Conservation (phyloP, 2,113 vertebrate genomes). For the Abramis brama region DNA sequence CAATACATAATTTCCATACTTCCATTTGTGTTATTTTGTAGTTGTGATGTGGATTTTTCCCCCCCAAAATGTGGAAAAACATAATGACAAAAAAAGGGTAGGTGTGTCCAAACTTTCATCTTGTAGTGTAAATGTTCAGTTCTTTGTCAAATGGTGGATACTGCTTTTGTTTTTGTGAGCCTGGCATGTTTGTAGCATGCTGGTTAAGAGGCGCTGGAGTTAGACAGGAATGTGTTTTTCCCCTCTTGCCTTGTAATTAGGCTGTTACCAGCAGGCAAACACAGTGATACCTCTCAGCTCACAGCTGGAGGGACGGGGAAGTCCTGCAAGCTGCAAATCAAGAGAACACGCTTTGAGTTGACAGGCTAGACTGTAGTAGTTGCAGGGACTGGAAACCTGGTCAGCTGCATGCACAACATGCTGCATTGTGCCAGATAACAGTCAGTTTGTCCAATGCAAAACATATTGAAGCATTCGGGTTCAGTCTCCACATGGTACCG, state of each 20-base stretch:
- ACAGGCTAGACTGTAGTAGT: slow-evolving; percentile 5
- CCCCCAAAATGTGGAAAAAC: not conserved
- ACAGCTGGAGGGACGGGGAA: slow-evolving; percentile 39
- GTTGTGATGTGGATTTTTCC: not conserved
- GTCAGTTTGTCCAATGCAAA: not conserved
- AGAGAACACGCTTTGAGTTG: slow-evolving; percentile 28
- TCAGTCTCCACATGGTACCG: slow-evolving; percentile 2
- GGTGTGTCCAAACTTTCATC: slow-evolving; percentile 9
- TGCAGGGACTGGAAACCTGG: not conserved
- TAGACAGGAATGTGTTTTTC: slow-evolving; percentile 71
- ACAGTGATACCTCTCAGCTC: slow-evolving; percentile 39
- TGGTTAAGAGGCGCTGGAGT: slow-evolving; percentile 62
- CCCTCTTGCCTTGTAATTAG: slow-evolving; percentile 71
- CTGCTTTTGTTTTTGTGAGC: slow-evolving; percentile 39
- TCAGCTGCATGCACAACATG: not conserved
- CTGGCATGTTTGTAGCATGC: slow-evolving; percentile 59
- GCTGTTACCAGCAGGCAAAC: slow-evolving; percentile 51
- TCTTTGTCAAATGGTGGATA: not conserved
- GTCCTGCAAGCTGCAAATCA: slow-evolving; percentile 39
- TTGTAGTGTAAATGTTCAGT: not conserved
- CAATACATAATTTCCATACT: not conserved
- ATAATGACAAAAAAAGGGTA: not conserved
- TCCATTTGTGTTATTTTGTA: not conserved
- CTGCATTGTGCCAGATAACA: not conserved
- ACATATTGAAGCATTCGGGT: slow-evolving; percentile 11